A percentile compares a stretch with the other conserved stretches of the same genome.
These are phyloP conservation scores for Lasioglossum leucozonium DNA, from an alignment of 2,888 invertebrate species.

Conservation along the genomic window DNA sequence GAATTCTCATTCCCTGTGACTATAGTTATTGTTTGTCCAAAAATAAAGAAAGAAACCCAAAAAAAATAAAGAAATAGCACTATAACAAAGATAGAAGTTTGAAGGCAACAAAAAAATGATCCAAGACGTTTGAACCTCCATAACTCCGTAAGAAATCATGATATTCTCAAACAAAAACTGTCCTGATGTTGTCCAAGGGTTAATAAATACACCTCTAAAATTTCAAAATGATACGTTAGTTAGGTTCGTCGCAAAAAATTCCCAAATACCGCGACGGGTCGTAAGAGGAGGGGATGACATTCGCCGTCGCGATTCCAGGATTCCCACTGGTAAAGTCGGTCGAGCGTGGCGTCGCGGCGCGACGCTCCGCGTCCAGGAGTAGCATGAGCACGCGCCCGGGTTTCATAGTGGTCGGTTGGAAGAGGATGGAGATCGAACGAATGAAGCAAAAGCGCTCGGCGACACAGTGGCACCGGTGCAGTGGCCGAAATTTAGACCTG, in stretches of 20 bases:
- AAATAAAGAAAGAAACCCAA: no score
- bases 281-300: background rate
- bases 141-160: no score
- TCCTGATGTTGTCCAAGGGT: no score
- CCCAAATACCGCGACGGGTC: background rate
- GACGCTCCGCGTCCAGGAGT: conserved; percentile 36
- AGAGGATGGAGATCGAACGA: conserved; percentile 44
- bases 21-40: no score
- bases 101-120: no score
- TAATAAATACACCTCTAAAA: background rate
- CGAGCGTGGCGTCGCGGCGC: conserved; percentile 55
- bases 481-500: conserved; percentile 69
- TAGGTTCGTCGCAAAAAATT: background rate
- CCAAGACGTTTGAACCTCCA: no score
- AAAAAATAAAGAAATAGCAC: no score
- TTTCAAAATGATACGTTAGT: background rate
- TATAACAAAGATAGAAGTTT: no score
- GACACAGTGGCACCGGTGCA: conserved; percentile 74
- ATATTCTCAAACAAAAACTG: no score
- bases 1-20: no score
- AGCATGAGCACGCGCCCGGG: conserved; percentile 44
- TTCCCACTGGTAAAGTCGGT: conserved; percentile 42
- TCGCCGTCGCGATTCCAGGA: conserved; percentile 6
- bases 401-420: conserved; percentile 30
- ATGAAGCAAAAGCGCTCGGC: conserved; percentile 53